Base-by-base conservation (phyloP, 2,113 vertebrate genomes). In the Ariopsis seemanni region DNA sequence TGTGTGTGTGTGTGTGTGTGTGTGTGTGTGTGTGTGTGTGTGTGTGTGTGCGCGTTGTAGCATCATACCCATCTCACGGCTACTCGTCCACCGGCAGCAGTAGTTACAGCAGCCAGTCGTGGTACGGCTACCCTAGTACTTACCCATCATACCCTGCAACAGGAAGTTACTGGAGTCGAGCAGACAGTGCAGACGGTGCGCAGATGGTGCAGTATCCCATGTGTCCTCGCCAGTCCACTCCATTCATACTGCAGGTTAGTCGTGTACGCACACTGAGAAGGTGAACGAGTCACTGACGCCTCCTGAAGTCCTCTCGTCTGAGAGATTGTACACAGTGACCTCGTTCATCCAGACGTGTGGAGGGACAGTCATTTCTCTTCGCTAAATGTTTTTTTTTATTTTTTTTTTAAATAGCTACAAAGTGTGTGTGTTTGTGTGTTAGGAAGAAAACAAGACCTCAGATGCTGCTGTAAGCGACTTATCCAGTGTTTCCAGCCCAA, bases 181-280 rank as follows among this genome's bases (percentile, higher is more conserved):
- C 93, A 88, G 94, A 93, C 91, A 92, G 91, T 92, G 89, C 69
- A 34, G 71, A 85, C 20, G 4, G 69, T 18, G 69, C 84, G 4
- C 84, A 85, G 69, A 95, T 95, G 94, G 94, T 96, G 93, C 95
- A 95, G 94, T 96, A 96, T 93, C 95, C 95, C 0, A 91, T 96
- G 92, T 95, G 95, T 93, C 94, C 95, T 86, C 93, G 94, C 88
- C 94, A 94, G 89, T 90, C 92, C 14, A 92, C 94, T 84, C 88
- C 94, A 34, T 95, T 94, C 91, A 87, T 95, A 65, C 92, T 90
- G 87, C 93, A 94, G 95, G 95, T 95, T 91, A 88, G 88, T 65
- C 4, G 9, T 1, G 6, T 30, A 10, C 11, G 53, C 6, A 2
- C 34, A 27, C 63, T 20, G 4, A 34, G 27, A 30, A 58, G 81